Conservation (phyloP, 2,888 invertebrate genomes). For the Drosophila monieri region DNA sequence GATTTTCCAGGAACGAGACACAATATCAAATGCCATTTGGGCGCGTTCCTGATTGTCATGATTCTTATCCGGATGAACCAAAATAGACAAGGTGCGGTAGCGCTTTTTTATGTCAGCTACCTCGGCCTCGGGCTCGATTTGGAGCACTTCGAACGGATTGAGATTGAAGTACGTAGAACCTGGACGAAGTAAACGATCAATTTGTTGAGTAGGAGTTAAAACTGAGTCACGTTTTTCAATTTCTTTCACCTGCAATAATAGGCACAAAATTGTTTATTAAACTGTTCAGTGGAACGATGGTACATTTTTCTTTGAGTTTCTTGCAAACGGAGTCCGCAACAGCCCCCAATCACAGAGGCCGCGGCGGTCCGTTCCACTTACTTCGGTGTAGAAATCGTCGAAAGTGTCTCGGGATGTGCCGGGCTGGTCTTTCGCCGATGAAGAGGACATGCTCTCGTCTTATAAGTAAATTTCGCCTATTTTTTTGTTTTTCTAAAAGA, state of each 20-base stretch:
- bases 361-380: conserved; percentile 83
- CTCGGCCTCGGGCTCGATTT: conserved; percentile 94
- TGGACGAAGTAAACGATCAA: conserved; percentile 96
- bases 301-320: conserved; percentile 33
- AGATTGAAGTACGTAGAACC: conserved; percentile 99
- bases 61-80: conserved; percentile 99
- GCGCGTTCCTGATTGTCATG: conserved; percentile 97
- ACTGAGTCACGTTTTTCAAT: conserved; percentile 99
- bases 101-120: conserved; percentile 98
- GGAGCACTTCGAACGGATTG: conserved; percentile 96
- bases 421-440: conserved; percentile 70
- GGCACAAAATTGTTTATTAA: conserved; percentile 72
- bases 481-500: conserved; percentile 32
- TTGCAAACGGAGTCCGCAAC: conserved; percentile 21
- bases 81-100: conserved; percentile 96
- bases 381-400: conserved; percentile 93
- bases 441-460: conserved; percentile 63
- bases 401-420: conserved; percentile 88
- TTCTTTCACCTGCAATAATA: conserved; percentile 93
- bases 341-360: conserved; percentile 12
- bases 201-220: conserved; percentile 98
- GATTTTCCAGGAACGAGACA: conserved; percentile 97
- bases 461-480: conserved; percentile 1
- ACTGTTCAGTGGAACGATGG: conserved; percentile 39
- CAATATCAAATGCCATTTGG: conserved; percentile 95